These are phyloP conservation scores for Eupeodes latifasciatus DNA, from an alignment of 2,888 invertebrate species.

Conservation along the genomic window DNA sequence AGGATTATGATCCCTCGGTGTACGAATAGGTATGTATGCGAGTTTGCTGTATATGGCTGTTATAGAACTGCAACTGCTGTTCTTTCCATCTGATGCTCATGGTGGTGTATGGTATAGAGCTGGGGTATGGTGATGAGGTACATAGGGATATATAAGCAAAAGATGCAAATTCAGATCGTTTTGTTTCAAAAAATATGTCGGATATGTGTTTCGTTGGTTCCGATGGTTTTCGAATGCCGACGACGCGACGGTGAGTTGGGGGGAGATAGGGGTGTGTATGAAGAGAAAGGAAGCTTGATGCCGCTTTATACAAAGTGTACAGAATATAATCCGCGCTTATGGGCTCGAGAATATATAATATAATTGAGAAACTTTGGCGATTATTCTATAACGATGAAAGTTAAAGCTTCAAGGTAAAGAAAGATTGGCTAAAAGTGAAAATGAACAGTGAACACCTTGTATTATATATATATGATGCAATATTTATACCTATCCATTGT, in stretches of 20 bases:
- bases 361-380: conserved; percentile 63
- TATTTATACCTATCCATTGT: too few species aligned
- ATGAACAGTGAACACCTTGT: conserved; percentile 16
- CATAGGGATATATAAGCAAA: conserved; percentile 7
- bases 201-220: conserved; percentile 14
- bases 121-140: neutral
- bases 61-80: neutral
- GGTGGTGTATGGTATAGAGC: neutral
- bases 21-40: neutral
- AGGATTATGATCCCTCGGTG: conserved; percentile 70
- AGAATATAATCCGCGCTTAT: conserved; percentile 54
- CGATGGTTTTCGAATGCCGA: neutral
- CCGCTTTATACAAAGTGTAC: neutral
- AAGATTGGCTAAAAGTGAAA: conserved; percentile 23
- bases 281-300: neutral
- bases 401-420: conserved; percentile 39
- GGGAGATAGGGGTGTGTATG: too few species aligned
- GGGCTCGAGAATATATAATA: conserved; percentile 50
- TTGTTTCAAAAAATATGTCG: conserved; percentile 36
- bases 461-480: neutral
- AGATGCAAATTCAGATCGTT: conserved; percentile 57
- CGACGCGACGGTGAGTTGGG: neutral
- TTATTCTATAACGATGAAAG: conserved; percentile 43
- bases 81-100: conserved; percentile 1
- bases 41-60: neutral